These are phyloP conservation scores for Lepus europaeus DNA, from an alignment of 2,113 vertebrate species.

Conservation along the genomic window DNA sequence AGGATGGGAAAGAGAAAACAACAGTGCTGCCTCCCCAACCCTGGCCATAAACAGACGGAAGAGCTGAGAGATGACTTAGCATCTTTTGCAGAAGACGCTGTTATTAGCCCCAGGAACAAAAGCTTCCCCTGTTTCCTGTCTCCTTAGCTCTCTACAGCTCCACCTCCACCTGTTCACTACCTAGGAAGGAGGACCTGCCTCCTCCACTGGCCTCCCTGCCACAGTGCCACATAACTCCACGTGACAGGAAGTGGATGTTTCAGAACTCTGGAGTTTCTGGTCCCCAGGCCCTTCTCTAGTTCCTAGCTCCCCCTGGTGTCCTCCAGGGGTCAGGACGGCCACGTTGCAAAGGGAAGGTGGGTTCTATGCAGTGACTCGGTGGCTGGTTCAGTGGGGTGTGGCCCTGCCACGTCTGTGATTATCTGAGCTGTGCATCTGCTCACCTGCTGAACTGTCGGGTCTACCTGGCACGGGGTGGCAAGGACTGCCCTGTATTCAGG, in stretches of 20 bases:
- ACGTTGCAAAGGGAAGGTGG: not conserved
- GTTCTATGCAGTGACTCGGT: fast-evolving
- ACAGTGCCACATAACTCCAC: not conserved
- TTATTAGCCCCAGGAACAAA: not conserved
- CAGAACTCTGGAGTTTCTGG: no score
- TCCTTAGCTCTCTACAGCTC: not conserved
- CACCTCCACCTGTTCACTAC: fast-evolving
- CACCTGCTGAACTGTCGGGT: not conserved
- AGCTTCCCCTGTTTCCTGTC: not conserved
- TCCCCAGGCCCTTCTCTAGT: not conserved
- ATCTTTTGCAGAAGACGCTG: not conserved
- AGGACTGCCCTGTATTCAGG: no score
- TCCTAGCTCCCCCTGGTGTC: not conserved
- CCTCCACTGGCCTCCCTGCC: not conserved
- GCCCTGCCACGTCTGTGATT: no score
- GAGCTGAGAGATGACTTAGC: not conserved
- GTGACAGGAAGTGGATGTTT: fast-evolving
- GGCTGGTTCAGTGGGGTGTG: not conserved
- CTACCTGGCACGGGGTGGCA: not conserved
- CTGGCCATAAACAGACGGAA: not conserved
- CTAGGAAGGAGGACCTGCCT: not conserved
- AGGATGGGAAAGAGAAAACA: not conserved
- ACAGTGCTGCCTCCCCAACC: not conserved
- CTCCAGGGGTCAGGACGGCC: not conserved
- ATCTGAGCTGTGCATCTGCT: no score